Evolutionary conservation across 1,140 invertebrate genomes (phyloP), one percentile per base, ranked within the genome.

Genomic region (Leptestheria dahalacensis): DNA sequence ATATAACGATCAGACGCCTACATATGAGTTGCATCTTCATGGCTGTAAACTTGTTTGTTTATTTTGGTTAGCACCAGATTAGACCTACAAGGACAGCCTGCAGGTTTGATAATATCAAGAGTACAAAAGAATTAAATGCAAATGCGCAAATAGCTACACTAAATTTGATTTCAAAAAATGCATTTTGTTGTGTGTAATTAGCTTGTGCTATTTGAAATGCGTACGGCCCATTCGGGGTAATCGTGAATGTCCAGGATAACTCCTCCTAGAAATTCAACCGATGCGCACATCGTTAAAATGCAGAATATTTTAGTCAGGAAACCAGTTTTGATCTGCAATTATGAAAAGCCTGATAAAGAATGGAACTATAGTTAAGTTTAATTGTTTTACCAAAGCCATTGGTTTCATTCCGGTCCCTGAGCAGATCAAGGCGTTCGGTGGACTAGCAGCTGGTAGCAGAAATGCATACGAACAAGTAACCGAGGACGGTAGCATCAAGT

Each of bases 381-480:
- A 51, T 51, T 24, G 11, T 6, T 24, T 61, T 61, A 69, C 68
- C 68, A 70, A 70, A 26, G 69, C 66, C 6, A 41, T 18, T 6
- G 33, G 58, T 2, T 24, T 64, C 11, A 61, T 51, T 9, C 18
- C 66, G 20, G 57, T 65, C 15, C 61, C 65, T 29, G 66, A 68
- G 63, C 77, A 79, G 10, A 79, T 76, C 61, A 82, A 78, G 3
- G 81, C 80, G 67, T 83, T 83, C 0, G 81, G 79, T 15, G 79
- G 77, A 0, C 80, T 82, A 10, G 77, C 77, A 6, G 81, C 77
- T 1, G 81, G 81, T 41, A 83, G 68, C 77, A 82, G 78, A 67
- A 80, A 82, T 10, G 80, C 77, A 62, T 75, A 81, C 1, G 76
- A 79, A 54, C 70, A 73, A 12, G 63, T 71, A 25, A 70, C 61